Base-by-base conservation (phyloP, 2,113 vertebrate species). In the Pelobates fuscus region DNA sequence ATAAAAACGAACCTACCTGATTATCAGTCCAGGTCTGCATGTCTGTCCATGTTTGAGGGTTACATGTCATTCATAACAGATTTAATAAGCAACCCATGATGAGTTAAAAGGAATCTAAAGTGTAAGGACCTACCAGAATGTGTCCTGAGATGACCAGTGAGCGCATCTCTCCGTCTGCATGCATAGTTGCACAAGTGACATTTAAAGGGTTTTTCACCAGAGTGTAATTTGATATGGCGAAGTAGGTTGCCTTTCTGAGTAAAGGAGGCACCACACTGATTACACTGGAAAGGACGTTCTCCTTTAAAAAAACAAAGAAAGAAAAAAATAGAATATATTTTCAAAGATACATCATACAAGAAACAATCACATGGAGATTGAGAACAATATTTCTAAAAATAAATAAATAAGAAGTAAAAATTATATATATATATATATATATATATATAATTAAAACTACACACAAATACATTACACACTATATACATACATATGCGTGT, bases 111-210 rank as follows among this genome's bases (percentile, higher is more conserved):
- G n/a, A n/a, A n/a, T n/a, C n/a, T n/a, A n/a, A n/a, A n/a, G n/a
- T n/a, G n/a, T n/a, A n/a, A n/a, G n/a, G n/a, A 86, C 91, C 91
- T 90, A 99, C 97, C 97, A 0, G 97, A 98, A 84, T 99, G 97
- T 12, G 97, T 99, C 84, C 97, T 94, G 81, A 99, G 86, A 84
- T 99, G 97, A 63, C 97, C 97, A 0, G 94, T 95, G 72, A 99
- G 97, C 57, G 97, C 97, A 18, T 99, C 97, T 86, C 97, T 92
- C 79, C 97, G 92, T 62, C 97, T 95, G 57, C 97, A 99, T 65
- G 97, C 97, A 0, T 99, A 99, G 93, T 95, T 99, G 85, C 97
- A 99, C 78, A 99, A 92, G 84, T 98, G 97, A 85, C 97, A 99
- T 82, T 99, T 99, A 88, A 99, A 99, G 78, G 97, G 97, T 83